Evolutionary conservation across 2,888 invertebrate species (phyloP), one percentile per base, ranked within the genome.

Genomic region (Drosophila robusta): DNA sequence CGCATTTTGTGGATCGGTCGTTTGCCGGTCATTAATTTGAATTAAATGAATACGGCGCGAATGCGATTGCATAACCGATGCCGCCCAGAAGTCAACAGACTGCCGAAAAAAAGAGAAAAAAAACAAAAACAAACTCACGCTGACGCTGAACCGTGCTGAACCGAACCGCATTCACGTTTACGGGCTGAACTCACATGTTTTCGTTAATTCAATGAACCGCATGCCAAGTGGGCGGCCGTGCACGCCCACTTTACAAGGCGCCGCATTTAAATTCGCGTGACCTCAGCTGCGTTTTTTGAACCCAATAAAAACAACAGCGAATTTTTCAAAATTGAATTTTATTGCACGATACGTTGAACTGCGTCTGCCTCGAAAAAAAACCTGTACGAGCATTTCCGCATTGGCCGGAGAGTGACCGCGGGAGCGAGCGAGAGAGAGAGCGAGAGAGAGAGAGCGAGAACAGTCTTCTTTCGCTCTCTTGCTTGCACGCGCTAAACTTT

Each of bases 261-360:
- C 8, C 61, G 41, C 58, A 65, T 49, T 71, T 49, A 50, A 70
- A 72, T 68, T 62, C 32, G 62, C 39, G 42, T 81, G 89, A 89
- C 88, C 88, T 89, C 65, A 82, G 78, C 54, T 71, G 80, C 85
- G 88, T 81, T 89, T 89, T 74, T 87, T 89, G 88, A 89, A 89
- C 88, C 78, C 79, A 61, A 52, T 61, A 44, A 66, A 55, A 44
- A 58, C 46, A 62, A 45, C 55, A 60, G 57, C 45, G 55, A 47
- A 54, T 57, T 49, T 61, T 56, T 64, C 54, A 42, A 65, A 79
- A 80, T 57, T 70, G 29, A 62, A 58, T 83, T 89, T 87, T 74
- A 78, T 72, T 87, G 74, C 78, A 72, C 72, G 82, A 80, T 75
- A 70, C 84, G 71, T 82, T 85, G 86, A 87, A 87, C 89, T 81